Evolutionary conservation across 2,888 invertebrate species (phyloP).

Genomic region (Idaea dimidiata): DNA sequence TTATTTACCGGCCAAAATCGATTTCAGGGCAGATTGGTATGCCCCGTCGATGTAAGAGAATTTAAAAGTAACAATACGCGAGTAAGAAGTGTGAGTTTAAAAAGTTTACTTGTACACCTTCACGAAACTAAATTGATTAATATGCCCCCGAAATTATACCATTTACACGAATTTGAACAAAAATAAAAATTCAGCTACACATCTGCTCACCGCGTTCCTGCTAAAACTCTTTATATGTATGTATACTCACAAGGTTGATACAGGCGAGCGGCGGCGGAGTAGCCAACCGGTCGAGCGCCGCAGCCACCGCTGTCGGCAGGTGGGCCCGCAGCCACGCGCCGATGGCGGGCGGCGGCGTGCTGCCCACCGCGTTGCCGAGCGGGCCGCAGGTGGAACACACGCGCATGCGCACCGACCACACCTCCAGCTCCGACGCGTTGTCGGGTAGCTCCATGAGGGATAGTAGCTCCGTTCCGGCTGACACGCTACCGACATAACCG

Average conservation of each 20-base stretch:
- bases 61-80: too few species aligned
- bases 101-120: too few species aligned
- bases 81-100: too few species aligned
- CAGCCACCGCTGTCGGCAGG: conserved; percentile 53
- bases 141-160: too few species aligned
- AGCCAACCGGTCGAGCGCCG: conserved; percentile 57
- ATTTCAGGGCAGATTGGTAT: too few species aligned
- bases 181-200: too few species aligned
- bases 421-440: conserved; percentile 51
- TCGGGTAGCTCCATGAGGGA: conserved; percentile 44
- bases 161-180: too few species aligned
- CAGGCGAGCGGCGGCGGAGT: conserved; percentile 56
- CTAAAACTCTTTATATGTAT: background rate
- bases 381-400: conserved; percentile 55
- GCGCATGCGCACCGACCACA: conserved; percentile 50
- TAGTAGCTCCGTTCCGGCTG: conserved; percentile 63
- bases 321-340: conserved; percentile 66
- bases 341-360: conserved; percentile 52
- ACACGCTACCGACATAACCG: conserved; percentile 39
- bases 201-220: too few species aligned
- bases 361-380: conserved; percentile 34
- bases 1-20: too few species aligned
- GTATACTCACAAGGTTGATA: conserved; percentile 47
- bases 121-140: too few species aligned
- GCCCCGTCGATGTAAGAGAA: too few species aligned